Evolutionary conservation across 2,797 vertebrate genomes (phyloP), one percentile per base, ranked within the genome.

Genomic region (Typhlichthys subterraneus): DNA sequence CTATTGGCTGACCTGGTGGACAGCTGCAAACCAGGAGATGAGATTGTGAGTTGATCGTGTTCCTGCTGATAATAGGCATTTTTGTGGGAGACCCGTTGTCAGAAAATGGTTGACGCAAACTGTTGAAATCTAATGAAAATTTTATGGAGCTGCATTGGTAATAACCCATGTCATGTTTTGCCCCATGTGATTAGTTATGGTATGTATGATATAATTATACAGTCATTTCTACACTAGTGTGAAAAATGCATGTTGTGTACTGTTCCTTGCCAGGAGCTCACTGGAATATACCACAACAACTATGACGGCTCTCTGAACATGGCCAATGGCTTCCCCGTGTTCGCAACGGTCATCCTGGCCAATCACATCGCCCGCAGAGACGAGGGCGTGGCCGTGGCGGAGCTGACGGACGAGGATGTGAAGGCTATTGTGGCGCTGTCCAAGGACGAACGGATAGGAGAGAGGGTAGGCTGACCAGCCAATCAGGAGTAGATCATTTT

Each of bases 221-320:
- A 19, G 19, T 19, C 19, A 19, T 19, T 19, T 19, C 19, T 19
- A 19, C 19, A 19, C 2, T 19, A 38, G 33, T 38, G 5, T 38
- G 33, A 38, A 6, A 38, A 38, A 38, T 1, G 1, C 38, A 42
- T 9, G 4, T 42, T 7, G 7, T 38, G 38, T 38, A 29, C 23
- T 42, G 38, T 1, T 0, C 1, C 1, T 11, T 13, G 19, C 9
- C 71, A 99, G 97, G 97, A 99, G 71, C 90, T 99, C 64, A 99
- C 97, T 0, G 97, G 98, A 6, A 96, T 99, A 87, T 99, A 99
- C 77, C 95, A 98, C 88, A 99, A 99, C 89, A 99, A 99, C 89
- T 99, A 99, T 0, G 97, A 99, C 0, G 97, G 97, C 67, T 97
- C 97, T 7, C 92, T 99, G 45, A 99, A 99, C 87, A 96, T 95